These are phyloP conservation scores for Papilio gigon DNA, from an alignment of 2,888 invertebrate species.

Conservation along the genomic window DNA sequence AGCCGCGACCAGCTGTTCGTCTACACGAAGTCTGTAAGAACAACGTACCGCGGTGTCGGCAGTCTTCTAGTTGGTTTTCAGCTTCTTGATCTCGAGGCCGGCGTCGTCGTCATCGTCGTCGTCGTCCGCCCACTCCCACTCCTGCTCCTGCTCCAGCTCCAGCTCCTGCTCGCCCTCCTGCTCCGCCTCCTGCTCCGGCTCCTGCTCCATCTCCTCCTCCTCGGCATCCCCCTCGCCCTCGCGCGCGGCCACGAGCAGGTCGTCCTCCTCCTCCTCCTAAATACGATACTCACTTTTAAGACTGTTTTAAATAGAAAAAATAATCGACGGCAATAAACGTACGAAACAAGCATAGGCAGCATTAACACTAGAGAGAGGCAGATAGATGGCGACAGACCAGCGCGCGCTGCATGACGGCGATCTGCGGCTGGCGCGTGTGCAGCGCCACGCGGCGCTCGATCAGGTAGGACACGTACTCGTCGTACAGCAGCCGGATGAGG, in stretches of 20 bases:
- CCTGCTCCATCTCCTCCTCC: conserved; percentile 66
- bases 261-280: conserved; percentile 59
- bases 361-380: neutral
- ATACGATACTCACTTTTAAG: neutral
- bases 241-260: conserved; percentile 52
- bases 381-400: conserved; percentile 46
- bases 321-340: neutral
- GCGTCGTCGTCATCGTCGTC: conserved; percentile 70
- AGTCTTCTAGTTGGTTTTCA: conserved; percentile 11
- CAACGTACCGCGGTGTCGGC: neutral
- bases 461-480: conserved; percentile 99
- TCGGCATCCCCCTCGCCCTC: conserved; percentile 47
- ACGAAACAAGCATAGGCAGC: no score
- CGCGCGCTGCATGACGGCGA: conserved; percentile 90
- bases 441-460: conserved; percentile 98
- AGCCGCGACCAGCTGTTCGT: no score
- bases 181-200: conserved; percentile 61
- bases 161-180: conserved; percentile 68
- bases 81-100: conserved; percentile 58
- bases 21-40: no score
- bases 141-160: conserved; percentile 52
- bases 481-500: conserved; percentile 97
- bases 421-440: conserved; percentile 94
- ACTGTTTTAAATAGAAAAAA: neutral
- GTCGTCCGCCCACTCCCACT: conserved; percentile 76